Base-by-base conservation (phyloP, 2,888 invertebrate genomes). In the Drosophila tanythrix region DNA sequence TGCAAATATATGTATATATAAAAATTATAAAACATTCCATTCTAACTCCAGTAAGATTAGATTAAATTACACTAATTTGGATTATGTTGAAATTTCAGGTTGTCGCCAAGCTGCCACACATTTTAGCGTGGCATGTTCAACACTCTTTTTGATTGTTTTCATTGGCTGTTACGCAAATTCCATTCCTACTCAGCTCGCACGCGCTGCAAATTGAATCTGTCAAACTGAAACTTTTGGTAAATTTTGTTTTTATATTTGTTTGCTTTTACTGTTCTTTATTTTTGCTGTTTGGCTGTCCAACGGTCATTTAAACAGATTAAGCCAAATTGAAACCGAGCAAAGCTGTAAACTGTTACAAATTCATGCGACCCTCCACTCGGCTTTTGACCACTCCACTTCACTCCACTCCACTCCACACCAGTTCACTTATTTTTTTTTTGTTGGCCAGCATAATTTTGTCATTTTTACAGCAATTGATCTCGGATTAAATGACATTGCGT, bases 381-480 rank as follows among this genome's bases (percentile, higher is more conserved):
- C 10, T 43, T 58, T 46, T 51, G 40, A 40, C 53, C 70, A 58
- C 29, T 40, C 33, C 63, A 46, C 25, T 35, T 35, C 60, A 43
- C 25, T 36, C 48, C 48, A 38, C 35, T 38, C 10, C 56, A 31
- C 27, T 11, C 33, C 33, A 33, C 33, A 33, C 10, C 33, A 33
- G 10, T 33, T 33, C 11, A 11, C 33, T 3, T 33, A 10, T 31
- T 59, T 29, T 65, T 38, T 60, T 60, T 65, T 36, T 60, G 66
- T 50, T 38, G 15, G 36, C 59, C 66, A 79, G 86, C 81, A 86
- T 86, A 88, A 86, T 88, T 86, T 88, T 86, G 83, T 76, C 86
- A 83, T 86, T 86, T 88, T 88, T 88, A 83, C 88, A 86, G 86
- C 86, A 88, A 86, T 86, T 86, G 86, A 86, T 86, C 88, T 88